phyloP scores from a whole-genome alignment of 2,113 vertebrate species.

The Cricetomys ansorgei region DNA sequence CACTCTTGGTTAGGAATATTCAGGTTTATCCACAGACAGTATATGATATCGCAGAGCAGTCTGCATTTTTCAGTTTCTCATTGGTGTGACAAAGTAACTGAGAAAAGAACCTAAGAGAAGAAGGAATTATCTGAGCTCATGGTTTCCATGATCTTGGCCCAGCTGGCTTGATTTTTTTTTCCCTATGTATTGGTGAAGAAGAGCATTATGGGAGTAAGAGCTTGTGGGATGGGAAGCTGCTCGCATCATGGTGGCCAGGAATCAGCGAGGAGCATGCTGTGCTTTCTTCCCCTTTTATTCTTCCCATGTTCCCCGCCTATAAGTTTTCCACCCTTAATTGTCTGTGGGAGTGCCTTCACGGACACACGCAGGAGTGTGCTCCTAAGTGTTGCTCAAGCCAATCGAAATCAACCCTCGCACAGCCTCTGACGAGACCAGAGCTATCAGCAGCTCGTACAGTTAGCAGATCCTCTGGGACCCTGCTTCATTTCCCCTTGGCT shows the following conservation, averaged over 20 bases:
- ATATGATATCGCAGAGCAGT: neutral
- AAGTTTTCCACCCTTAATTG: neutral
- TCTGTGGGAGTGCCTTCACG: neutral
- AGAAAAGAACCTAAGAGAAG: neutral
- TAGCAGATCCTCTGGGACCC: neutral
- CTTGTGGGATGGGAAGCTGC: neutral
- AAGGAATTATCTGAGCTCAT: neutral
- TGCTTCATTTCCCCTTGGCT: neutral
- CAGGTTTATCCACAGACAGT: neutral
- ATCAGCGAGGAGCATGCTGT: accelerated
- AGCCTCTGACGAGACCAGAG: neutral
- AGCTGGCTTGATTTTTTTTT: neutral
- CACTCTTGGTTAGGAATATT: neutral
- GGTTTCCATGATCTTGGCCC: neutral
- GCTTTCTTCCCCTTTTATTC: neutral
- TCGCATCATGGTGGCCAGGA: neutral
- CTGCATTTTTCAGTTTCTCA: neutral
- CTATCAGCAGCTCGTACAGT: neutral
- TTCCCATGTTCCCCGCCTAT: neutral
- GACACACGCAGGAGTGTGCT: neutral
- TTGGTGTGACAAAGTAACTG: neutral
- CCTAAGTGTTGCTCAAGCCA: neutral
- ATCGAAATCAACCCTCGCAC: neutral
- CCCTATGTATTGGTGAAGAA: neutral
- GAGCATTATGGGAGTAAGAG: neutral